Percentiles rank a stretch among this genome's conserved stretches.
Evolutionary conservation across 2,113 vertebrate species (phyloP).

Genomic region (Ptyas mucosa): DNA sequence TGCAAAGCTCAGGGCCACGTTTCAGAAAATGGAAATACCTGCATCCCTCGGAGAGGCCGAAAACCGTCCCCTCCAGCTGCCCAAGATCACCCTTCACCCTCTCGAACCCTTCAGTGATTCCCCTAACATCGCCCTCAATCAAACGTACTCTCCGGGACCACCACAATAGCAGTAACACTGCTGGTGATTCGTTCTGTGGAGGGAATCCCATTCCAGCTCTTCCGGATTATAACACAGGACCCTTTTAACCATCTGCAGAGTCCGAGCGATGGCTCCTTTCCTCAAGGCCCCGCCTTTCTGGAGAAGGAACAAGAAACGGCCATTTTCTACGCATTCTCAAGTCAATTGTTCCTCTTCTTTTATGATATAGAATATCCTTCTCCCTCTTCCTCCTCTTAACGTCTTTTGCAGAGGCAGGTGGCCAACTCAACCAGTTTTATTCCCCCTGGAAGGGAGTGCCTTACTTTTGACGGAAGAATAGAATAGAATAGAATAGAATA

Average conservation of each 20-base stretch:
- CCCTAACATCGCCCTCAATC: rapidly evolving
- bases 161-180: constrained; percentile 96
- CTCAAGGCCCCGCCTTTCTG: constrained; percentile 95
- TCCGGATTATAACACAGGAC: constrained; percentile 85
- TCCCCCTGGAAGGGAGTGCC: too few species aligned
- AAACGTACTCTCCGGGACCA: constrained; percentile 88
- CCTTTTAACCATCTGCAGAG: constrained; percentile 90
- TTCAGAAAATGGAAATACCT: neutral
- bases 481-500: too few species aligned
- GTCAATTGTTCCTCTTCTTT: neutral
- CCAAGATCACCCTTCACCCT: neutral
- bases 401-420: too few species aligned
- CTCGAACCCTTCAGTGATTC: neutral
- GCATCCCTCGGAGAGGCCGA: neutral
- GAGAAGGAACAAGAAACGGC: neutral
- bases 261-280: constrained; percentile 87
- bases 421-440: too few species aligned
- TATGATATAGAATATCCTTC: neutral
- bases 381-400: too few species aligned
- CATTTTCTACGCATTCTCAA: neutral
- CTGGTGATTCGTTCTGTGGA: constrained; percentile 91
- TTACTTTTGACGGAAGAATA: too few species aligned
- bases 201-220: constrained; percentile 90
- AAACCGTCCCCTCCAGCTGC: neutral
- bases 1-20: too few species aligned